Evolutionary conservation across 2,797 vertebrate species (phyloP).

Genomic region (Cirrhinus molitorella): DNA sequence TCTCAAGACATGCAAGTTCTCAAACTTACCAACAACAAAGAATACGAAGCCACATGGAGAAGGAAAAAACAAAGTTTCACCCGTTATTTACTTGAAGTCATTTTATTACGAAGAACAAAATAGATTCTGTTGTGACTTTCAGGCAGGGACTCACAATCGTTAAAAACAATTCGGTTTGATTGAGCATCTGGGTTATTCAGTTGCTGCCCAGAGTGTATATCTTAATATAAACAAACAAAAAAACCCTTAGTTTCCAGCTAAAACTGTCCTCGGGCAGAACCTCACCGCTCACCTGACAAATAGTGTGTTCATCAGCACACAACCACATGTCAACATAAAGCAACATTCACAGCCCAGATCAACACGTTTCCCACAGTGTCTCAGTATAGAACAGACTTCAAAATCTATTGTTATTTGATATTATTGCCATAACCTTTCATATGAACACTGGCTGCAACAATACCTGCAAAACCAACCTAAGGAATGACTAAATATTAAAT

Average conservation of each 20-base stretch:
- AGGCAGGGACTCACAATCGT: background rate
- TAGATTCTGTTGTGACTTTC: background rate
- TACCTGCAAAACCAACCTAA: background rate
- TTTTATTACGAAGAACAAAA: background rate
- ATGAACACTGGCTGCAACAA: background rate
- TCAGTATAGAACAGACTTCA: background rate
- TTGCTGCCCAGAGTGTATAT: background rate
- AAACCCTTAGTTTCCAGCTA: background rate
- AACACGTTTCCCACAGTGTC: background rate
- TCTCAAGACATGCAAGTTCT: conserved; percentile 94
- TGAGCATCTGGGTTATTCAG: conserved; percentile 10
- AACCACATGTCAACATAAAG: background rate
- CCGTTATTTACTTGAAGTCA: conserved; percentile 9
- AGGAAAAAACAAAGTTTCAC: conserved; percentile 79
- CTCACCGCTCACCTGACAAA: conserved; percentile 55
- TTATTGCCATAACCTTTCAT: background rate
- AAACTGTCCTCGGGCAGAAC: background rate
- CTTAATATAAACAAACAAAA: background rate
- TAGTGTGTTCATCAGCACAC: conserved; percentile 42
- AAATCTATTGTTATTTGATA: background rate
- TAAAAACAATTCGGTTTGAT: background rate
- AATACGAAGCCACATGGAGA: conserved; percentile 93
- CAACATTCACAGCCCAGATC: background rate
- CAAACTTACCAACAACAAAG: conserved; percentile 98
- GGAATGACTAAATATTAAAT: too few species aligned